Conservation (phyloP, 2,113 vertebrate species). For the Verasper variegatus region DNA sequence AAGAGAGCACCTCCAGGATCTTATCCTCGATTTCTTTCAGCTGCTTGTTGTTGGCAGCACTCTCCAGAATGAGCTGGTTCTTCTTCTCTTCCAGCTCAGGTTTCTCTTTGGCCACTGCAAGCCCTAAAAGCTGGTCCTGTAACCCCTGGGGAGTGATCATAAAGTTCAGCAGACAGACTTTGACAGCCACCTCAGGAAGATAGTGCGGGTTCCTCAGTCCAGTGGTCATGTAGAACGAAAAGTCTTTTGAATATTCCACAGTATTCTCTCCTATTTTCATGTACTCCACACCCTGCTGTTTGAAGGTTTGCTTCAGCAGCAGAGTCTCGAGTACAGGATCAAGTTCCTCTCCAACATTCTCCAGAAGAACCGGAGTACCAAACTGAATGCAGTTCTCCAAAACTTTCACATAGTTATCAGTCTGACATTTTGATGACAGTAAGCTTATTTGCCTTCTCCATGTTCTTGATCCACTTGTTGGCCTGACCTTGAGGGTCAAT, state of each 20-base stretch:
- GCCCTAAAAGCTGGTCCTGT: slow-evolving; percentile 93
- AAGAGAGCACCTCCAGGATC: slow-evolving; percentile 90
- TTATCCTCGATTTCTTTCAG: slow-evolving; percentile 94
- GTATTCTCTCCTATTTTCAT: slow-evolving; percentile 93
- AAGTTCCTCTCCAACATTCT: slow-evolving; percentile 91
- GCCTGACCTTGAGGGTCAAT: slow-evolving; percentile 96
- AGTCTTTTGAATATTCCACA: slow-evolving; percentile 89
- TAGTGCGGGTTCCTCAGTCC: slow-evolving; percentile 94
- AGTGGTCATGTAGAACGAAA: slow-evolving; percentile 93
- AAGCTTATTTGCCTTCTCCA: slow-evolving; percentile 91
- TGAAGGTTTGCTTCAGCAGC: slow-evolving; percentile 92
- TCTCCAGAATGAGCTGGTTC: slow-evolving; percentile 90
- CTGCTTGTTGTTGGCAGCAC: slow-evolving; percentile 90
- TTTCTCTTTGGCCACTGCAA: slow-evolving; percentile 92
- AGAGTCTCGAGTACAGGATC: slow-evolving; percentile 92
- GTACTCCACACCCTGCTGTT: slow-evolving; percentile 91
- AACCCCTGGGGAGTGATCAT: slow-evolving; percentile 95
- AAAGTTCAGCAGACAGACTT: slow-evolving; percentile 95
- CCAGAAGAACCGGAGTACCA: slow-evolving; percentile 90
- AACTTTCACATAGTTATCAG: slow-evolving; percentile 84
- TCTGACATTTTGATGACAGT: slow-evolving; percentile 90
- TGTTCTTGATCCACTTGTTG: slow-evolving; percentile 95
- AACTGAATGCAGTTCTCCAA: slow-evolving; percentile 91
- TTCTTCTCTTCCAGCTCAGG: slow-evolving; percentile 94
- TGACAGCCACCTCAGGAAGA: slow-evolving; percentile 92